Conservation (phyloP, 2,113 vertebrate genomes). For the Oreotrochilus melanogaster region DNA sequence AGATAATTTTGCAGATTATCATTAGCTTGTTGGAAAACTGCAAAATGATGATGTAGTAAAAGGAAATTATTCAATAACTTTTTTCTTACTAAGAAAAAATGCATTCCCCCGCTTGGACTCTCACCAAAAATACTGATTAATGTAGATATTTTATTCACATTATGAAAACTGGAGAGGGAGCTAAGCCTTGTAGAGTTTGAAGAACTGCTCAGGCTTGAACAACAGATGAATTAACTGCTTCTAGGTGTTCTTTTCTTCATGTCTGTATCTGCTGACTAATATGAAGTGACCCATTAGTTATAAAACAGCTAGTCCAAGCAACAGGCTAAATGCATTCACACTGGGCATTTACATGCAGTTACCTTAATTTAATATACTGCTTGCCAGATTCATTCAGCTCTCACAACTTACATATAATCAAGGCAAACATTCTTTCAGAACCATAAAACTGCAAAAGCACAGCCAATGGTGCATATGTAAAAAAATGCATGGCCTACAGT, state of each 20-base stretch:
- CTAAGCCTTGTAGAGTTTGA: slow-evolving; percentile 44
- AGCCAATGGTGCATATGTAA: background rate
- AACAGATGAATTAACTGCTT: slow-evolving; percentile 47
- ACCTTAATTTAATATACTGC: background rate
- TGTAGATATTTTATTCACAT: slow-evolving; percentile 78
- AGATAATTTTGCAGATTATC: slow-evolving; percentile 38
- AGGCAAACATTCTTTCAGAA: background rate
- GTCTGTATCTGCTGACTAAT: slow-evolving; percentile 11
- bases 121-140: slow-evolving; percentile 78
- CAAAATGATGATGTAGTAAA: slow-evolving; percentile 70
- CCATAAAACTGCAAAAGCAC: background rate
- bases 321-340: background rate
- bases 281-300: background rate
- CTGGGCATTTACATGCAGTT: background rate
- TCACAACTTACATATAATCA: background rate
- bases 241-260: background rate
- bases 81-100: slow-evolving; percentile 88
- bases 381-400: slow-evolving; percentile 5
- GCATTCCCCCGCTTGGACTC: slow-evolving; percentile 76
- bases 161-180: slow-evolving; percentile 71
- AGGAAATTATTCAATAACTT: slow-evolving; percentile 83
- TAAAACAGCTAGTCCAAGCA: background rate
- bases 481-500: background rate
- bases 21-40: slow-evolving; percentile 67
- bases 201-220: slow-evolving; percentile 1